Conservation (phyloP, 2,113 vertebrate genomes). For the Mionectes macconnelli region DNA sequence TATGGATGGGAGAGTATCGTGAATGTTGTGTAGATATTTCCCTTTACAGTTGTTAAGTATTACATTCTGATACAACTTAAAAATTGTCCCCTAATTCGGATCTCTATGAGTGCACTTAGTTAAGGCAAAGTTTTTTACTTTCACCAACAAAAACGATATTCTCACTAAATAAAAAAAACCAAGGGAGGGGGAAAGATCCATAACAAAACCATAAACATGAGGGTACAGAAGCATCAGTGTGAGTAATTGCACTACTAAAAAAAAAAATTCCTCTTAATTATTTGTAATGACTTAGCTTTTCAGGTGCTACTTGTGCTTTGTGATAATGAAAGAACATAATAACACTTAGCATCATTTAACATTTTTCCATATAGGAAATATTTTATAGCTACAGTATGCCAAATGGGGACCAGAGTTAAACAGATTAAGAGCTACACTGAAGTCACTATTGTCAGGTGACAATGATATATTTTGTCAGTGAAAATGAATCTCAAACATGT, state of each 20-base stretch:
- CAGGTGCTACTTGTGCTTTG: not conserved
- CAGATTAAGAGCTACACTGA: not conserved
- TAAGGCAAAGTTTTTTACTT: not conserved
- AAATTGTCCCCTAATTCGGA: not conserved
- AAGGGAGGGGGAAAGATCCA: not conserved
- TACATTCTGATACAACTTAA: not conserved
- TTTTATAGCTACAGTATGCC: not conserved
- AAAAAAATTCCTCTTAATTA: not conserved
- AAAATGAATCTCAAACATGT: not conserved
- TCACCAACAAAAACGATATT: not conserved
- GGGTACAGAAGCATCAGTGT: not conserved
- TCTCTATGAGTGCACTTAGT: not conserved
- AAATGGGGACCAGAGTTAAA: not conserved
- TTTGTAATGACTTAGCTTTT: not conserved
- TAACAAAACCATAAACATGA: not conserved
- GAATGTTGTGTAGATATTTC: not conserved
- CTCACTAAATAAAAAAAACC: not conserved
- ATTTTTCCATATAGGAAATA: not conserved
- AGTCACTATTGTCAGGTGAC: not conserved
- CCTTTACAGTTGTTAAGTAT: not conserved
- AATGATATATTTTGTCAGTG: not conserved
- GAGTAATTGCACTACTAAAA: not conserved
- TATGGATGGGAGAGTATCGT: not conserved
- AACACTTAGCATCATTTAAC: not conserved
- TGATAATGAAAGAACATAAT: not conserved